phyloP scores from a whole-genome alignment of 2,113 vertebrate species.

The Etheostoma spectabile region DNA sequence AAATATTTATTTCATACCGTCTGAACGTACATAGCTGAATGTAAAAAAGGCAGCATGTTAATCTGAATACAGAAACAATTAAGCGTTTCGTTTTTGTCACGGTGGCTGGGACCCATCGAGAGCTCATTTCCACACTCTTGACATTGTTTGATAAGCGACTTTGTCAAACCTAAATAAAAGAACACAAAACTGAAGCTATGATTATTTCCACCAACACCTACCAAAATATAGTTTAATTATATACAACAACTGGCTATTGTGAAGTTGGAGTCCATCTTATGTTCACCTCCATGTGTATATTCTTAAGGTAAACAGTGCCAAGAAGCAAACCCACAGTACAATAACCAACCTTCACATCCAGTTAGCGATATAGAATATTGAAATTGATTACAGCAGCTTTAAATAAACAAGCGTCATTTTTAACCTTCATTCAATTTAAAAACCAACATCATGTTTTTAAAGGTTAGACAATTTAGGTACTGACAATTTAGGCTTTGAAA shows the following conservation, averaged over 20 bases:
- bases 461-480: not conserved
- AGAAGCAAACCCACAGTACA: not conserved
- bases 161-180: not conserved
- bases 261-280: not conserved
- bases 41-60: conserved; percentile 46
- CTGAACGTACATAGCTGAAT: conserved; percentile 53
- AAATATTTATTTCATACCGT: conserved; percentile 57
- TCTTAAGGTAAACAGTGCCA: not conserved
- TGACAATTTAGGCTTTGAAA: too few relatives aligned
- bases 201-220: not conserved
- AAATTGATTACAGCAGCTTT: not conserved
- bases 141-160: not conserved
- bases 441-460: not conserved
- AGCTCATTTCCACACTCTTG: conserved; percentile 16
- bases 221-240: not conserved
- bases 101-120: conserved; percentile 17
- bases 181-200: not conserved
- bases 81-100: conserved; percentile 44
- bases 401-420: not conserved
- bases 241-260: not conserved
- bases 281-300: not conserved
- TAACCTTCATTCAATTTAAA: not conserved
- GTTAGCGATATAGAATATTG: not conserved
- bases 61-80: conserved; percentile 58
- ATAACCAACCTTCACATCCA: not conserved